Evolutionary conservation across 2,888 invertebrate species (phyloP).

Genomic region (Eucera pruinosa): DNA sequence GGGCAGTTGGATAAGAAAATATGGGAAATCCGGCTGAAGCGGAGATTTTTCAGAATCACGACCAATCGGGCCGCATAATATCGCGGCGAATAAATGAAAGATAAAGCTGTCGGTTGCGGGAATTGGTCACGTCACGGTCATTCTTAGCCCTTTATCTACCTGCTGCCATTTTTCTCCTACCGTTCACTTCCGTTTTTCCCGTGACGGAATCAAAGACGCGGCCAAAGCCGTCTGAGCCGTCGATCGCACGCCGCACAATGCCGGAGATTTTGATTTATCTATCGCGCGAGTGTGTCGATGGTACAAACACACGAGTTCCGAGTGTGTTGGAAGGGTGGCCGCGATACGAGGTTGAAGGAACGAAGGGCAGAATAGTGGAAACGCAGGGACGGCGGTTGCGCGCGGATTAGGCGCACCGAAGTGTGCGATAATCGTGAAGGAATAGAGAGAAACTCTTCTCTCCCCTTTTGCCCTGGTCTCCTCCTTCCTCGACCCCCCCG

Average conservation of each 20-base stretch:
- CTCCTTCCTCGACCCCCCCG: conserved; percentile 63
- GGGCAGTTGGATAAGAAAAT: no score
- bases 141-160: conserved; percentile 42
- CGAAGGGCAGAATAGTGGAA: conserved; percentile 62
- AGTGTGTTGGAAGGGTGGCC: not conserved
- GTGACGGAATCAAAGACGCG: conserved; percentile 43
- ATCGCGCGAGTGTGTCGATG: conserved; percentile 63
- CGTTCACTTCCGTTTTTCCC: not conserved
- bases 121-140: conserved; percentile 44
- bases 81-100: conserved; percentile 35
- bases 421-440: conserved; percentile 77
- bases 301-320: conserved; percentile 13
- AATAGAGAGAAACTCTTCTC: conserved; percentile 66
- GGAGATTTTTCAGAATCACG: conserved; percentile 25
- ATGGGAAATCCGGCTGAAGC: no score
- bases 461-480: conserved; percentile 48
- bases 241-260: conserved; percentile 58
- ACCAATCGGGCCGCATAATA: conserved; percentile 18
- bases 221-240: conserved; percentile 54
- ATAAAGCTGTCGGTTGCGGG: conserved; percentile 4
- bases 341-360: conserved; percentile 15
- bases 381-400: conserved; percentile 63
- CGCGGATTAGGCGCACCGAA: conserved; percentile 74
- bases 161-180: conserved; percentile 41
- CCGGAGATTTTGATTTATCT: conserved; percentile 75